Evolutionary conservation across 2,113 vertebrate species (phyloP).

Genomic region (Apeltes quadracus): DNA sequence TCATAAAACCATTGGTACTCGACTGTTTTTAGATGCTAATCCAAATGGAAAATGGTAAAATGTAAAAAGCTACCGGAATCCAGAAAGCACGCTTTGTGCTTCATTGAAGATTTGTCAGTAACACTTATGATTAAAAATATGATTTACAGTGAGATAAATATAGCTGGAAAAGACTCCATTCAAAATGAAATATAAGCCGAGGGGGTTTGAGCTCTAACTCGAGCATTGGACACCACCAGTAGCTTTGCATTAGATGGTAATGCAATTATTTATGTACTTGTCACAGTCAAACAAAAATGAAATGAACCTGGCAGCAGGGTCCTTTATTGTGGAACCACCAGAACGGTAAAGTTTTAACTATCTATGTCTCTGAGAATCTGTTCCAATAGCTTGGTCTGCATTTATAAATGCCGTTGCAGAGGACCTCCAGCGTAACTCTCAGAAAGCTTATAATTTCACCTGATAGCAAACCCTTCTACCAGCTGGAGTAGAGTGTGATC

Average conservation of each 20-base stretch:
- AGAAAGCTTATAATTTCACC: slow-evolving; percentile 21
- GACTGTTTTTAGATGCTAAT: background rate
- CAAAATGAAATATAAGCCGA: background rate
- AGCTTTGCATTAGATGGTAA: background rate
- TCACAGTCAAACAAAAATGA: background rate
- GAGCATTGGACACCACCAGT: background rate
- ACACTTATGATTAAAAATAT: background rate
- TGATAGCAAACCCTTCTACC: slow-evolving; percentile 22
- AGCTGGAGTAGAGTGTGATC: background rate
- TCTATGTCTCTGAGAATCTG: slow-evolving; percentile 14
- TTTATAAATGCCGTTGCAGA: slow-evolving; percentile 23
- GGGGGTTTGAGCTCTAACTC: background rate
- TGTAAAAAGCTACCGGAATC: background rate
- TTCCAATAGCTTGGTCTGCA: background rate
- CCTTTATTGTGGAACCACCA: background rate
- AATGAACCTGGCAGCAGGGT: background rate
- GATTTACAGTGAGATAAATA: background rate
- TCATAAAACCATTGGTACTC: background rate
- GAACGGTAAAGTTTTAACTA: slow-evolving; percentile 6
- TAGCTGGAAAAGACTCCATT: background rate
- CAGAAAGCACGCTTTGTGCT: background rate
- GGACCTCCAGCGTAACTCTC: slow-evolving; percentile 5
- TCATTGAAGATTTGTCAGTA: background rate
- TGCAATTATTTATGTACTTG: background rate
- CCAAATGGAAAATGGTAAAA: background rate